Percentiles rank a stretch among this genome's conserved stretches.
phyloP scores from a whole-genome alignment of 2,888 invertebrate species.

The Palloptera scutellata region DNA sequence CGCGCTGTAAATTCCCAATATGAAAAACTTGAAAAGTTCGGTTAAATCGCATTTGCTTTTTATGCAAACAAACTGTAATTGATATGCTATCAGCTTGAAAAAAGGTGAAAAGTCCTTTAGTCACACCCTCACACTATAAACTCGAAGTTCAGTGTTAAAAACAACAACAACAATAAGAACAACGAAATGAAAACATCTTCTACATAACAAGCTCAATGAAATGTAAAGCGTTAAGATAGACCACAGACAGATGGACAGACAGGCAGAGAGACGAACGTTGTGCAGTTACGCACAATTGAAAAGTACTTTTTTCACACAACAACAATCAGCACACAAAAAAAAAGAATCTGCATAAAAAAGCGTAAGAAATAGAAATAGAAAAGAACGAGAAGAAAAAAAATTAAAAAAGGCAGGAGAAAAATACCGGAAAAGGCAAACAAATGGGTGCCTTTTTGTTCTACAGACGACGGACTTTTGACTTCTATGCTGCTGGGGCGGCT shows the following conservation, averaged over 20 bases:
- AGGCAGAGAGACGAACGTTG: not conserved
- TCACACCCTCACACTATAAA: constrained; percentile 29
- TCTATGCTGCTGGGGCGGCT: too few relatives aligned
- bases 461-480: not conserved
- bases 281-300: constrained; percentile 26
- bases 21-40: constrained; percentile 36
- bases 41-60: not conserved
- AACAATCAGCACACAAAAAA: not conserved
- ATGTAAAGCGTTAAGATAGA: constrained; percentile 29
- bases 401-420: not conserved
- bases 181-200: constrained; percentile 25
- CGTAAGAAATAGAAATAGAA: not conserved
- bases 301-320: constrained; percentile 16
- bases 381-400: not conserved
- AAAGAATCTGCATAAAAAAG: not conserved
- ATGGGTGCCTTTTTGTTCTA: not conserved
- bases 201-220: constrained; percentile 25
- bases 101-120: constrained; percentile 25
- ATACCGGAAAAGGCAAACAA: constrained; percentile 2
- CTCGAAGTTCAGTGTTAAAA: not conserved
- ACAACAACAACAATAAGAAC: not conserved
- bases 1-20: too few relatives aligned
- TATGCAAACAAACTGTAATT: constrained; percentile 33
- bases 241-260: constrained; percentile 1
- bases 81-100: constrained; percentile 27